Conservation (phyloP, 37 sponge, comb jelly and placozoan genomes). For the Aplysina aerophoba region DNA sequence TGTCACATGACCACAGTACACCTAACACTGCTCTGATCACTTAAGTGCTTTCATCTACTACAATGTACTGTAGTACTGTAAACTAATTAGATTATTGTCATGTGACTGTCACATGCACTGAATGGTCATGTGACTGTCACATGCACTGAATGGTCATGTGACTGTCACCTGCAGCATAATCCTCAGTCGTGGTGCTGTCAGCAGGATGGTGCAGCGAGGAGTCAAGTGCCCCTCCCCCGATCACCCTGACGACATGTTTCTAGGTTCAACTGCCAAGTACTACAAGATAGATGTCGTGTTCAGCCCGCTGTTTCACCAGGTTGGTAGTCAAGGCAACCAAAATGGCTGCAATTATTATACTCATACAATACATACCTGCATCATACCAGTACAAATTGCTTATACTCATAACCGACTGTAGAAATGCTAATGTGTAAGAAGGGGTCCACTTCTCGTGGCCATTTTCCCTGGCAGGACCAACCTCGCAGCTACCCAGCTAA, state of each 20-base stretch:
- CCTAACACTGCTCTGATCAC: no score
- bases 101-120: neutral
- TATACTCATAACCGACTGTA: neutral
- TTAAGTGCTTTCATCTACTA: no score
- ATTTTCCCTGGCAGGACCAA: slow-evolving; percentile 44
- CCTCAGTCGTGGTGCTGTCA: slow-evolving; percentile 57
- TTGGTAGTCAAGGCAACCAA: slow-evolving; percentile 13
- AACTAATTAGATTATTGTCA: neutral
- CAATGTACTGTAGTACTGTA: neutral
- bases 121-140: neutral
- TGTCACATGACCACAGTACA: no score
- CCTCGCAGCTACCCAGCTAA: slow-evolving; percentile 49
- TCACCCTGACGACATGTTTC: slow-evolving; percentile 81
- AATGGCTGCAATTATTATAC: no score
- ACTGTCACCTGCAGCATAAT: slow-evolving; percentile 50
- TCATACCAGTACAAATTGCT: no score
- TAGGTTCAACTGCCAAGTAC: slow-evolving; percentile 44
- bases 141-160: neutral
- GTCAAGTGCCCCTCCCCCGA: slow-evolving; percentile 46
- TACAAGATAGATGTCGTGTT: slow-evolving; percentile 47
- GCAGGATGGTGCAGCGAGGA: slow-evolving; percentile 6
- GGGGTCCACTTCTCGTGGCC: no score
- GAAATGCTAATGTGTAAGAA: no score
- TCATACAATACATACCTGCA: no score
- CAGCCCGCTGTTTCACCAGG: slow-evolving; percentile 74